A percentile compares a stretch with the other conserved stretches of the same genome.
Conservation (phyloP, 35 echinoderm and acorn worm genomes). For the Apostichopus japonicus region DNA sequence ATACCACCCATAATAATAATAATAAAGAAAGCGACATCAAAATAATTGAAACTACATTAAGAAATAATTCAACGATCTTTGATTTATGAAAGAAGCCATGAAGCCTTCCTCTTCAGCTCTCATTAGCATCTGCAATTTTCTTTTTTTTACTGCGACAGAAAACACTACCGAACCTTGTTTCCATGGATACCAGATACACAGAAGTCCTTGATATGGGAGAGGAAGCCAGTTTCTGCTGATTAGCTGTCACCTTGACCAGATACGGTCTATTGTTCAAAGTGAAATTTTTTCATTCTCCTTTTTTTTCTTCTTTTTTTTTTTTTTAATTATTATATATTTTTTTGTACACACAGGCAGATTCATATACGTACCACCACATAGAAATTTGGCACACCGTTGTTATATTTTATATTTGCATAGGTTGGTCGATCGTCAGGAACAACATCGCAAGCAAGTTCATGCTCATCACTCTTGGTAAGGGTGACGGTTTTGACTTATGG, state of each 20-base stretch:
- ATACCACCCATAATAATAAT: too few species aligned
- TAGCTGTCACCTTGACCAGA: conserved; percentile 3
- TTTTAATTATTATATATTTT: background rate
- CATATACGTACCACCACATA: background rate
- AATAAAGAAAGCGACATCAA: background rate
- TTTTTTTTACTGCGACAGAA: conserved; percentile 47
- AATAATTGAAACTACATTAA: background rate
- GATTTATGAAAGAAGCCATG: too few species aligned
- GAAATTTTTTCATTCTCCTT: too few species aligned
- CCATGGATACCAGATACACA: conserved; percentile 59
- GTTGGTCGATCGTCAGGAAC: too few species aligned
- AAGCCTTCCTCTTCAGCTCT: too few species aligned
- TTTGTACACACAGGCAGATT: background rate
- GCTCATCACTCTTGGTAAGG: too few species aligned
- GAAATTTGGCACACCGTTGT: background rate
- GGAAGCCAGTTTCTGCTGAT: conserved; percentile 40
- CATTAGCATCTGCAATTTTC: background rate
- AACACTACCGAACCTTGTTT: conserved; percentile 52
- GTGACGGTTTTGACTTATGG: too few species aligned
- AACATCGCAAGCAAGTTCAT: too few species aligned
- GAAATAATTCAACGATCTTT: too few species aligned
- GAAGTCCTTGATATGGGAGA: conserved; percentile 53
- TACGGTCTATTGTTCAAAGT: background rate
- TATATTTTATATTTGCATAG: background rate
- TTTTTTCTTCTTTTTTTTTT: background rate